These are phyloP conservation scores for Oncorhynchus masou DNA, from an alignment of 2,113 vertebrate species.

Conservation along the genomic window DNA sequence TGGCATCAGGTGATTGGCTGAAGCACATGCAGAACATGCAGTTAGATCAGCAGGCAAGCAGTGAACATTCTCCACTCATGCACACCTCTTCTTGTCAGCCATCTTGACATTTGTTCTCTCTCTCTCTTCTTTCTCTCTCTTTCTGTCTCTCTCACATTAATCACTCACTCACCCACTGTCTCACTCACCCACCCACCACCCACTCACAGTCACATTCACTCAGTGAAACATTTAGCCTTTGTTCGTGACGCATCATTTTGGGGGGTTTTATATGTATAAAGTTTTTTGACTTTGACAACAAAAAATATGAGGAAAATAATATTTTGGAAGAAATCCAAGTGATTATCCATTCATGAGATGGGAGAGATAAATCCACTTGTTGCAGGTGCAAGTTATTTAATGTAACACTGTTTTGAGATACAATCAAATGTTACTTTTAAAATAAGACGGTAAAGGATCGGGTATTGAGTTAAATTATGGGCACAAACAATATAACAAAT, in stretches of 20 bases:
- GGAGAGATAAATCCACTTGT: slow-evolving; percentile 14
- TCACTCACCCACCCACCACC: too few species aligned
- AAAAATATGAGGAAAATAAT: too few species aligned
- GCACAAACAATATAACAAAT: slow-evolving; percentile 43
- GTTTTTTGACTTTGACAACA: too few species aligned
- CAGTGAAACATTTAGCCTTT: slow-evolving; percentile 19
- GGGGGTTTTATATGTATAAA: neutral
- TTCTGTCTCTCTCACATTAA: too few species aligned
- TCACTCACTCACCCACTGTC: neutral
- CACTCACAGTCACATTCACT: neutral
- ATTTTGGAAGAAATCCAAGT: neutral
- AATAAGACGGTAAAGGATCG: slow-evolving; percentile 15
- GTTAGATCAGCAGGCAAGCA: slow-evolving; percentile 81
- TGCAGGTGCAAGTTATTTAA: slow-evolving; percentile 28
- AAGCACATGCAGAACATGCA: slow-evolving; percentile 96
- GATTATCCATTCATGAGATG: neutral
- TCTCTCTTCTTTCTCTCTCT: too few species aligned
- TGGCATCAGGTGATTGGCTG: slow-evolving; percentile 90
- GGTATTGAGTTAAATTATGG: slow-evolving; percentile 23
- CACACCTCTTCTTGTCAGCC: too few species aligned
- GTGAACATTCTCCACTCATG: slow-evolving; percentile 13
- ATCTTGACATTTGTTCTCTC: too few species aligned
- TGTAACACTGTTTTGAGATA: neutral
- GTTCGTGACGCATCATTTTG: neutral
- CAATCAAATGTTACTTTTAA: slow-evolving; percentile 34